Evolutionary conservation across 2,797 vertebrate genomes (phyloP).

Genomic region (Sebastes reedi): DNA sequence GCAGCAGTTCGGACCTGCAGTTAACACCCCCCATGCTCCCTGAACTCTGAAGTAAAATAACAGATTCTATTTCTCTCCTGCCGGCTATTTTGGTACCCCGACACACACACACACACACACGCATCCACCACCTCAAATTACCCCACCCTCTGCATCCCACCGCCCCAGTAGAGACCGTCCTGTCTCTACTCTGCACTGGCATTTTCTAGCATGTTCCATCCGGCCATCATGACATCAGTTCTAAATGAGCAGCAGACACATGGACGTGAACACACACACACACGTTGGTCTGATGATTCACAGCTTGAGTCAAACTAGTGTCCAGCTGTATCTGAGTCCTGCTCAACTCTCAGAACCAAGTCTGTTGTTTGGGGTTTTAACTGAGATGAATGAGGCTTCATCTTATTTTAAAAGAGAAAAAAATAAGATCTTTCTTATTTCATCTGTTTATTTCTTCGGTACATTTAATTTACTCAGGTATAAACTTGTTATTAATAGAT

Average conservation of each 20-base stretch:
- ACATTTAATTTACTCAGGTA: neutral
- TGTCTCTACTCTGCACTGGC: constrained; percentile 30
- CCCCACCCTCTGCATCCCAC: constrained; percentile 28
- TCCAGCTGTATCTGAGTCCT: constrained; percentile 33
- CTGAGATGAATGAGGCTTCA: neutral
- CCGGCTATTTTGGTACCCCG: constrained; percentile 63
- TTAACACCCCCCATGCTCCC: constrained; percentile 40
- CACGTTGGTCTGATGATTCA: constrained; percentile 29
- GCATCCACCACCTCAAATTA: constrained; percentile 6
- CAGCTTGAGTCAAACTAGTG: constrained; percentile 32
- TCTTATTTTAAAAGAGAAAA: neutral
- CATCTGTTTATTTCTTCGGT: neutral
- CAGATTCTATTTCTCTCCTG: constrained; percentile 67
- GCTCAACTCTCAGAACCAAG: neutral
- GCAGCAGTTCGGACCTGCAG: constrained; percentile 41
- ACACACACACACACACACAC: neutral
- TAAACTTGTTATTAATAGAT: neutral
- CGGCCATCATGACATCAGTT: constrained; percentile 66
- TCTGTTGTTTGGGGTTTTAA: constrained; percentile 1
- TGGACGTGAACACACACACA: neutral
- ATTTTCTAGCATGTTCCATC: constrained; percentile 67
- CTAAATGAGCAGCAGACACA: constrained; percentile 32
- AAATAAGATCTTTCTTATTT: neutral
- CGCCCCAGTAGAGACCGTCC: constrained; percentile 10
- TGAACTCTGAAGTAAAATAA: constrained; percentile 69